phyloP scores from a whole-genome alignment of 2,113 vertebrate genomes.

The Bufo bufo region DNA sequence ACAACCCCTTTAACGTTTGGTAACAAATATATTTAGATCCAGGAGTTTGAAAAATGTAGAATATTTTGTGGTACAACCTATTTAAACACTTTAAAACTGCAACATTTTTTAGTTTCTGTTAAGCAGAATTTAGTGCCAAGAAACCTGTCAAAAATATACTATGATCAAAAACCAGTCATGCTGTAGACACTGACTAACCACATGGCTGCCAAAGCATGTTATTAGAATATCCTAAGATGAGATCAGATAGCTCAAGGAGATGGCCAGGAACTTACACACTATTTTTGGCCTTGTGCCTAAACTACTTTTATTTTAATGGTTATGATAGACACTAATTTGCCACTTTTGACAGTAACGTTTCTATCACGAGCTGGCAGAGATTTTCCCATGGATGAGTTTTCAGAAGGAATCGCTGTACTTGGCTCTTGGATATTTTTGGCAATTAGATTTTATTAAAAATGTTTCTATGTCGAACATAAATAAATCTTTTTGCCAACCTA shows the following conservation, averaged over 20 bases:
- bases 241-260: background rate
- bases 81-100: background rate
- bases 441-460: background rate
- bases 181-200: background rate
- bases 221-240: background rate
- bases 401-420: background rate
- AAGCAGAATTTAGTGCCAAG: background rate
- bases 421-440: background rate
- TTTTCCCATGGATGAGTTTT: background rate
- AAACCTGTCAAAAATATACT: conserved; percentile 12
- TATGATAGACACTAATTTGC: background rate
- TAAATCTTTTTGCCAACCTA: background rate
- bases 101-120: background rate
- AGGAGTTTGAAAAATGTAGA: background rate
- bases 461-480: background rate
- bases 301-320: background rate
- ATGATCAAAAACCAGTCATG: background rate
- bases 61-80: too few relatives aligned
- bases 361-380: background rate
- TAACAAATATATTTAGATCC: too few relatives aligned
- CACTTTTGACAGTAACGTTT: background rate
- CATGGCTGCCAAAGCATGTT: background rate
- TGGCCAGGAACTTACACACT: background rate
- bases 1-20: too few relatives aligned
- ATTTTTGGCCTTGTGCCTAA: conserved; percentile 1